Base-by-base conservation (phyloP, 2,888 invertebrate species). In the Lymantria monacha region DNA sequence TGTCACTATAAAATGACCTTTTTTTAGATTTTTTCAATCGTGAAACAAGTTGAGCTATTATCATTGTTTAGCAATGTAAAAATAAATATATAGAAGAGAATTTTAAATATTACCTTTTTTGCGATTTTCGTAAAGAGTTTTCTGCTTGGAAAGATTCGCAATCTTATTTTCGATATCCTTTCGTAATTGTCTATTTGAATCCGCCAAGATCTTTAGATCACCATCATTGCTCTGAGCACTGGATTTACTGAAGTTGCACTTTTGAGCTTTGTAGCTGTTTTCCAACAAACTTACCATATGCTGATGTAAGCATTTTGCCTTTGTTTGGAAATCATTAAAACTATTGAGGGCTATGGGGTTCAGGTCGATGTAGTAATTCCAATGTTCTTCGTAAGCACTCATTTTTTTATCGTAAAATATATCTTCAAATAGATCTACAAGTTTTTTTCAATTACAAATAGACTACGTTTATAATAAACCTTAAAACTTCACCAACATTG, bases 161-260 rank as follows among this genome's bases (percentile, higher is more conserved):
- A 79, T 37, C 73, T 82, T 85, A 33, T 31, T 55, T 11, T 84
- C 87, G 37, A 88, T 81, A 44, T 83, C 75, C 44, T 71, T 64
- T 14, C 79, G 76, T 40, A 87, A 43, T 41, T 76, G 68, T 61
- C 77, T 85, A 63, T 90, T 91, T 51, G 55, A 70, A 44, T 87
- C 86, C 13, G 70, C 55, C 5, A 87, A 52, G 31, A 53, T 53
- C 66, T 73, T 78, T 0, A 88, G 57, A 51, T 86, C 80, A 44
- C 84, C 79, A 14, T 88, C 83, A 55, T 78, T 73, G 57, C 65
- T 80, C 54, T 65, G 66, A 30, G 59, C 49, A 13, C 60, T 49
- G 48, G 57, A 69, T 14, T 61, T 63, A 53, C 67, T 70, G 33
- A 60, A 67, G 44, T 66, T 67, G 41, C 58, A 63, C 49, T 68